These are phyloP conservation scores for Lampris incognitus DNA, from an alignment of 2,113 vertebrate genomes.

Conservation along the genomic window DNA sequence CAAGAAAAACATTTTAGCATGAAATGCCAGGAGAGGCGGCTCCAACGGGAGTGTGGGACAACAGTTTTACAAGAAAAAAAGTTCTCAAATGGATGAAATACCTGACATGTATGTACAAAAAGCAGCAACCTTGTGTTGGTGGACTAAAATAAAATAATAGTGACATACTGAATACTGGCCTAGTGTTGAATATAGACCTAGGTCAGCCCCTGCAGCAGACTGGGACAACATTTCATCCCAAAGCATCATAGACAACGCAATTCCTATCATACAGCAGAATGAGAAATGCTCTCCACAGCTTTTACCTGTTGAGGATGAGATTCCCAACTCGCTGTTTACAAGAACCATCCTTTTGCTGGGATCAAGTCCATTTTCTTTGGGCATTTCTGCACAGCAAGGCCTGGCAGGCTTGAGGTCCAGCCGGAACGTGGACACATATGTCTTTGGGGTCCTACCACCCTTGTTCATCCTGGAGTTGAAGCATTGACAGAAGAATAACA, in stretches of 20 bases:
- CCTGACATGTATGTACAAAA: neutral
- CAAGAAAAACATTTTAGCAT: neutral
- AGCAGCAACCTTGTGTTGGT: neutral
- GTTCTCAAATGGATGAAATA: too few species aligned
- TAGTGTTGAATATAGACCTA: too few species aligned
- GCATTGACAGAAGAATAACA: constrained; percentile 8
- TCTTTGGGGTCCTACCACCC: constrained; percentile 62
- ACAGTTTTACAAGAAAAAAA: too few species aligned
- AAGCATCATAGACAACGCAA: too few species aligned
- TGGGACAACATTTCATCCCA: neutral
- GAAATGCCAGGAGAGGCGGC: too few species aligned
- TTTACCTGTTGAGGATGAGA: constrained; percentile 64
- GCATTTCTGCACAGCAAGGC: neutral
- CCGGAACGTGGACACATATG: constrained; percentile 74
- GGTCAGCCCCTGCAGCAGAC: too few species aligned
- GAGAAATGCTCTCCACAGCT: neutral
- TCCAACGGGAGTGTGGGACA: too few species aligned
- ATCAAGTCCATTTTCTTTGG: constrained; percentile 46
- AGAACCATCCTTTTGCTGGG: neutral
- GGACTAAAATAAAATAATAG: too few species aligned
- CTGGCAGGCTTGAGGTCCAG: constrained; percentile 64
- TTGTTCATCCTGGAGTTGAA: constrained; percentile 66
- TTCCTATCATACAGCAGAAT: too few species aligned
- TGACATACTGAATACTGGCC: neutral
- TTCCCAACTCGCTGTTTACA: constrained; percentile 33